Percentiles rank a stretch among this genome's conserved stretches.
phyloP scores from a whole-genome alignment of 2,113 vertebrate species.

The Chascanopsetta lugubris region DNA sequence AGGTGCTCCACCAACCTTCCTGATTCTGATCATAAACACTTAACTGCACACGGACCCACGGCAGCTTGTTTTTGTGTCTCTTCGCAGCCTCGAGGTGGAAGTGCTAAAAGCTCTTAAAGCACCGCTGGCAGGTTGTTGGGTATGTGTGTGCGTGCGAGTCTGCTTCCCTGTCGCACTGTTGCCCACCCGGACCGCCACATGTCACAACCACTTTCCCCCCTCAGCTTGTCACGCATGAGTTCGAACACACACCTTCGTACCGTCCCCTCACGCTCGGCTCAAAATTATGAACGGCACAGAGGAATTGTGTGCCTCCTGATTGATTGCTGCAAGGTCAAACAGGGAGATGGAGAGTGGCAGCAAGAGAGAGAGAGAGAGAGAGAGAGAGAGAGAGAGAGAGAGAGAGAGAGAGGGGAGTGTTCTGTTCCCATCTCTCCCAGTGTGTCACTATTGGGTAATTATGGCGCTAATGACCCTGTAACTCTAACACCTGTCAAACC shows the following conservation, averaged over 20 bases:
- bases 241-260: slow-evolving; percentile 11
- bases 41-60: no score
- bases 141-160: slow-evolving; percentile 16
- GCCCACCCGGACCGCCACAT: slow-evolving; percentile 46
- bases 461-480: slow-evolving; percentile 63
- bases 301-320: slow-evolving; percentile 17
- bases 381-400: slow-evolving; percentile 2
- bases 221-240: slow-evolving; percentile 22
- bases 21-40: no score
- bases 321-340: slow-evolving; percentile 48
- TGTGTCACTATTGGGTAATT: slow-evolving; percentile 65
- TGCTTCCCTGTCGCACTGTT: slow-evolving; percentile 28
- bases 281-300: slow-evolving; percentile 1
- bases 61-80: slow-evolving; percentile 14
- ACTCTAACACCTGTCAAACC: slow-evolving; percentile 70
- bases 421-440: slow-evolving; percentile 45
- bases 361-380: not conserved
- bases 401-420: slow-evolving; percentile 10
- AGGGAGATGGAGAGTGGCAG: slow-evolving; percentile 8
- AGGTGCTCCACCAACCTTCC: no score
- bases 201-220: slow-evolving; percentile 49
- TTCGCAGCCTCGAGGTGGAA: slow-evolving; percentile 42
- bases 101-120: slow-evolving; percentile 65
- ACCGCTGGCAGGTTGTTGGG: slow-evolving; percentile 47
- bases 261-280: not conserved